Conservation (phyloP, 2,888 invertebrate species). For the Volucella bombylans region DNA sequence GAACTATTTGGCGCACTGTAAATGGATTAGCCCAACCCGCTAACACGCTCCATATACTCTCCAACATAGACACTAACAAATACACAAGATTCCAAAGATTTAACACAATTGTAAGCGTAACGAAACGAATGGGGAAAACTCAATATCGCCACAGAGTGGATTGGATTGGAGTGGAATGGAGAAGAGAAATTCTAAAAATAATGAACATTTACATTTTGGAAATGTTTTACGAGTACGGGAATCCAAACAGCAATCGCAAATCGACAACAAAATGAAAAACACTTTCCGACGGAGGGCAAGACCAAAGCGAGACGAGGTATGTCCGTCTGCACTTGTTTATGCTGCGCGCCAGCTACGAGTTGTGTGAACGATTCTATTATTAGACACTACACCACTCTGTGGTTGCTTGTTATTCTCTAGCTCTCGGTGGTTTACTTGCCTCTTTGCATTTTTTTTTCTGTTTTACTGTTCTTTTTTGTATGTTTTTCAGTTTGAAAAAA, state of each 20-base stretch:
- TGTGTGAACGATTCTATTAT: slow-evolving; percentile 58
- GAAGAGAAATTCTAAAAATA: slow-evolving; percentile 49
- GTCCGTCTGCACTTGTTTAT: slow-evolving; percentile 71
- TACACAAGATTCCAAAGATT: slow-evolving; percentile 14
- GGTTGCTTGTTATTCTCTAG: slow-evolving; percentile 22
- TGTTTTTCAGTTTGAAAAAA: slow-evolving; percentile 47
- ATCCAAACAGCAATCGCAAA: slow-evolving; percentile 43
- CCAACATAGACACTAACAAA: neutral
- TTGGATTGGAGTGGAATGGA: neutral
- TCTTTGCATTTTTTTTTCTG: neutral
- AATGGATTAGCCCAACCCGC: slow-evolving; percentile 18
- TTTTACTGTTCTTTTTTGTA: slow-evolving; percentile 27
- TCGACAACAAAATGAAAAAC: slow-evolving; percentile 26
- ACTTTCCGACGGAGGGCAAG: slow-evolving; percentile 12
- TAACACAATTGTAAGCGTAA: no score
- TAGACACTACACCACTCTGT: slow-evolving; percentile 44
- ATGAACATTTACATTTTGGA: slow-evolving; percentile 56
- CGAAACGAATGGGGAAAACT: slow-evolving; percentile 17
- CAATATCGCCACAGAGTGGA: neutral
- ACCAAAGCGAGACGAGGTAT: slow-evolving; percentile 41
- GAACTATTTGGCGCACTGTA: slow-evolving; percentile 29
- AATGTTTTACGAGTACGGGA: slow-evolving; percentile 25
- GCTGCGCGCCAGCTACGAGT: slow-evolving; percentile 60
- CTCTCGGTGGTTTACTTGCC: slow-evolving; percentile 8
- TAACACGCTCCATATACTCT: slow-evolving; percentile 5